Percentiles rank a stretch among this genome's conserved stretches.
phyloP scores from a whole-genome alignment of 2,113 vertebrate genomes.

The Empidonax traillii region DNA sequence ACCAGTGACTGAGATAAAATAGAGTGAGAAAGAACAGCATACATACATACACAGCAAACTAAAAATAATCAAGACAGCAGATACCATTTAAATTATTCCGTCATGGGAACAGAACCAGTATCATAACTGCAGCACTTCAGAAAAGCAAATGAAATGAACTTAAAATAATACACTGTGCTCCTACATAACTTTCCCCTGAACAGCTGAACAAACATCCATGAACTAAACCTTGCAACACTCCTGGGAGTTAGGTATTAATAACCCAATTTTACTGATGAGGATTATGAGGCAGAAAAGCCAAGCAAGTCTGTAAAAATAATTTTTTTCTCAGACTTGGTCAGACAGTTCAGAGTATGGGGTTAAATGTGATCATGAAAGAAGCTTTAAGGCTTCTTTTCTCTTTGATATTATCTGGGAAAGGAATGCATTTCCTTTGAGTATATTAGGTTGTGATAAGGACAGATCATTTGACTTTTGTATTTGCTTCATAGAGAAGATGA shows the following conservation, averaged over 20 bases:
- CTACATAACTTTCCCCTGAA: neutral
- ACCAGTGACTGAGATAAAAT: neutral
- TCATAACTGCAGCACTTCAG: constrained; percentile 22
- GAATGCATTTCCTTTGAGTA: neutral
- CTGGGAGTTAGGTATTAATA: constrained; percentile 59
- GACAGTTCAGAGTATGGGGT: neutral
- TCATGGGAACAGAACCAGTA: constrained; percentile 51
- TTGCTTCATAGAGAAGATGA: neutral
- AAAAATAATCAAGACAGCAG: constrained; percentile 54
- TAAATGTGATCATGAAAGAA: neutral
- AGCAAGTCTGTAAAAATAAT: neutral
- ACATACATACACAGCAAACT: constrained; percentile 25
- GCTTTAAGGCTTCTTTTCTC: neutral
- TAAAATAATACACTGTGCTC: constrained; percentile 53
- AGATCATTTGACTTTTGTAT: neutral
- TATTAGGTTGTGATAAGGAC: neutral
- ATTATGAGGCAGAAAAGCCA: neutral
- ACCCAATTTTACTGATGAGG: constrained; percentile 3
- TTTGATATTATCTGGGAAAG: neutral
- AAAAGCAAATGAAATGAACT: constrained; percentile 49
- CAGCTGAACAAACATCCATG: constrained; percentile 60
- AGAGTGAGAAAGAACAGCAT: constrained; percentile 29
- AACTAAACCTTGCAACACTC: constrained; percentile 20
- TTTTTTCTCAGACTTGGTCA: neutral
- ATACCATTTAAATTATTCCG: constrained; percentile 15